Evolutionary conservation across 2,888 invertebrate species (phyloP), one percentile per base, ranked within the genome.

Genomic region (Apocheima hispidaria): DNA sequence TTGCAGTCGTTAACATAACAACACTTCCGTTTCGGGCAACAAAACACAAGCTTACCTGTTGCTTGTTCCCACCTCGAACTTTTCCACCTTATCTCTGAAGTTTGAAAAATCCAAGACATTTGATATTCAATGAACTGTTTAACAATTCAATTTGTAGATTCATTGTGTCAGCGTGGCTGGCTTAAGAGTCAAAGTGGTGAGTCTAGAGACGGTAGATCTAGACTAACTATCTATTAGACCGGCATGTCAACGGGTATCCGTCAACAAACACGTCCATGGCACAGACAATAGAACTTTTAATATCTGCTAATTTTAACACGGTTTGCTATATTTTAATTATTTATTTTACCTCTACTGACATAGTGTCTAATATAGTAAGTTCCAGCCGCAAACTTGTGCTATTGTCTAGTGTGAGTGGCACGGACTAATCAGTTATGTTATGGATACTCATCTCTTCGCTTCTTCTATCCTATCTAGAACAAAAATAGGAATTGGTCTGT

Each of bases 81-180:
- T 60, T 62, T 41, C 46, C 44, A 21, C 36, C 59, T 58, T 56
- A 56, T 56, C 33, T 66, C 48, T 33, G n/a, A 48, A 58, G 68
- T 70, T 61, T 63, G 51, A 65, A 74, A 73, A 64, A 66, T 57
- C 64, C 65, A 66, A 71, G 71, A 74, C 71, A 60, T 46, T 55
- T 55, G 18, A 48, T 62, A 59, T 59, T 53, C 56, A 70, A 61
- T 62, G 56, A 69, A 62, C 52, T 64, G 71, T 68, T 70, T 76
- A 74, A 74, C 72, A 65, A 70, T 72, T 75, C 66, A 77, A 81
- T 91, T 91, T 90, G 70, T 91, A 92, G 92, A 92, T 92, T 90
- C 91, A 89, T 91, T 92, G 89, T 87, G 86, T 82, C 92, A 92
- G 79, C 92, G 92, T 83, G 91, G 91, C 84, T 92, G 92, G 92